Evolutionary conservation across 2,888 invertebrate species (phyloP).

Genomic region (Cerastis leucographa): DNA sequence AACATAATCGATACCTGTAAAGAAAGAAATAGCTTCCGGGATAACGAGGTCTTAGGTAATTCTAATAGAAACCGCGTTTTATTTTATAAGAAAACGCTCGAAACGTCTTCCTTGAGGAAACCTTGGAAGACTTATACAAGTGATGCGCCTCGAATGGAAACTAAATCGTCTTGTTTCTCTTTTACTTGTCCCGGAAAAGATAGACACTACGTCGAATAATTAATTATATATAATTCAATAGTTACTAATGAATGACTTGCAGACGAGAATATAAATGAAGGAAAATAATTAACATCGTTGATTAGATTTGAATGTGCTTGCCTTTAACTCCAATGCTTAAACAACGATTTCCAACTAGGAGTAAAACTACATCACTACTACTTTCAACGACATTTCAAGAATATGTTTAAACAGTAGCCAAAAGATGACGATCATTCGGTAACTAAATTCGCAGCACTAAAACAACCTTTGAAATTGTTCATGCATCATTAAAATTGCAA

Average conservation of each 20-base stretch:
- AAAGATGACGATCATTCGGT: neutral
- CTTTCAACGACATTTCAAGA: neutral
- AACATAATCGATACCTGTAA: slow-evolving; percentile 18
- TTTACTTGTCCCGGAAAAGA: slow-evolving; percentile 29
- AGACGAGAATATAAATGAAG: slow-evolving; percentile 49
- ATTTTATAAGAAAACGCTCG: slow-evolving; percentile 29
- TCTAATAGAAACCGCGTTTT: slow-evolving; percentile 36
- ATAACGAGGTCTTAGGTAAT: slow-evolving; percentile 36
- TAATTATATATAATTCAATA: neutral
- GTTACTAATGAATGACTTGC: slow-evolving; percentile 14
- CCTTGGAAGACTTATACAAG: slow-evolving; percentile 36
- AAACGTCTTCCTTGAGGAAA: slow-evolving; percentile 43
- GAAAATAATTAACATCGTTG: slow-evolving; percentile 24
- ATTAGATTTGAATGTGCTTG: slow-evolving; percentile 36
- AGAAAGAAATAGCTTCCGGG: slow-evolving; percentile 45
- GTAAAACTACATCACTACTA: too few species aligned
- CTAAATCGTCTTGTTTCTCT: slow-evolving; percentile 27
- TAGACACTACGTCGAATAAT: slow-evolving; percentile 34
- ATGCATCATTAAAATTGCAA: slow-evolving; percentile 26
- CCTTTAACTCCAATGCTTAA: neutral
- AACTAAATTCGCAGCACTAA: neutral
- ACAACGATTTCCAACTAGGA: neutral
- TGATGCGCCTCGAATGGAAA: slow-evolving; percentile 38
- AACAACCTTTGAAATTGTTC: slow-evolving; percentile 8
- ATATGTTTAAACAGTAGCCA: neutral